A percentile compares a stretch with the other conserved stretches of the same genome.
phyloP scores from a whole-genome alignment of 2,797 vertebrate genomes.

The Diglossa cyanea region DNA sequence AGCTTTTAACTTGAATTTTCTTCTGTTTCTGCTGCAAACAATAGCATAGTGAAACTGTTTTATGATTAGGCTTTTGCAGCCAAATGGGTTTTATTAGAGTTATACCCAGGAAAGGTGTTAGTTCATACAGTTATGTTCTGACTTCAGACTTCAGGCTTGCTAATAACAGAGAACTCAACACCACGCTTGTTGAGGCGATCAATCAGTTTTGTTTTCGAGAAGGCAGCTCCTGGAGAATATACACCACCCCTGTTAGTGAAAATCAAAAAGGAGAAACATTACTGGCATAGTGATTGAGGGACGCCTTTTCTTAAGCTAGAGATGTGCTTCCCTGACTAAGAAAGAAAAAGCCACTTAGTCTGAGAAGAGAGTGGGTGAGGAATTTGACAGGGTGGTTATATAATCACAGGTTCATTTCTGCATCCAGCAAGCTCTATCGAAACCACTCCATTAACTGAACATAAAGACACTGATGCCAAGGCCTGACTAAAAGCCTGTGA shows the following conservation, averaged over 20 bases:
- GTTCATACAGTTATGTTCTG: neutral
- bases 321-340: neutral
- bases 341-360: neutral
- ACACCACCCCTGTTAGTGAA: conserved; percentile 87
- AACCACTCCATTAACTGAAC: neutral
- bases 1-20: neutral
- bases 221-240: conserved; percentile 89
- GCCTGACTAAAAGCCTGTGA: neutral
- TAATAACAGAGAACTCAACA: conserved; percentile 90
- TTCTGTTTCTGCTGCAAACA: conserved; percentile 5
- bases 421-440: neutral
- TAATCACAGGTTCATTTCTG: neutral
- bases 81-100: conserved; percentile 1
- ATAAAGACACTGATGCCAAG: neutral
- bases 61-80: neutral
- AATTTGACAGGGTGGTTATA: neutral
- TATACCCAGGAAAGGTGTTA: conserved; percentile 37
- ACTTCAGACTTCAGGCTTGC: conserved; percentile 76
- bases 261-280: neutral
- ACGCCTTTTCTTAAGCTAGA: neutral
- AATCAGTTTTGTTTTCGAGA: conserved; percentile 88
- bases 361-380: neutral
- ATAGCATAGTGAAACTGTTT: neutral
- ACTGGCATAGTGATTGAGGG: neutral
- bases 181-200: conserved; percentile 89